Percentiles rank a stretch among this genome's conserved stretches.
Evolutionary conservation across 2,888 invertebrate genomes (phyloP).

Genomic region (Tholera decimalis): DNA sequence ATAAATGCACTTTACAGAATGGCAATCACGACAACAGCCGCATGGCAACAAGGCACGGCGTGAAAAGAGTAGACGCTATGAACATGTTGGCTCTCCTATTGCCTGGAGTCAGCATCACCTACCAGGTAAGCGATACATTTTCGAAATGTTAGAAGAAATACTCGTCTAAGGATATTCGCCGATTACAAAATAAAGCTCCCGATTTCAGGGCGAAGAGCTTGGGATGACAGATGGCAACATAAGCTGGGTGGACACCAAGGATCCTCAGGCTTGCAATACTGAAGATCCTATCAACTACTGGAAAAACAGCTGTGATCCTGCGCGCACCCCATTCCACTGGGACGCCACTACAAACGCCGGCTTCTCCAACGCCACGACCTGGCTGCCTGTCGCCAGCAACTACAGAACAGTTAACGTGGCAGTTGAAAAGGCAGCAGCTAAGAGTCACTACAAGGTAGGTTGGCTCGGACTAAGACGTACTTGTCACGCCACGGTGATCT

Average conservation of each 20-base stretch:
- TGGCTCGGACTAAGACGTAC: background rate
- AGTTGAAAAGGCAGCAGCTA: constrained; percentile 77
- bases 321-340: constrained; percentile 93
- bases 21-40: constrained; percentile 95
- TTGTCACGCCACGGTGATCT: background rate
- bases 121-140: constrained; percentile 90
- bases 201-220: constrained; percentile 95
- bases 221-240: constrained; percentile 94
- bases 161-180: background rate
- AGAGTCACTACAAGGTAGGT: constrained; percentile 90
- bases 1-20: constrained; percentile 70
- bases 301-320: constrained; percentile 92
- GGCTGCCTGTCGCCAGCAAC: constrained; percentile 92
- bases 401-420: constrained; percentile 92
- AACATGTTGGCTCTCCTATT: constrained; percentile 95
- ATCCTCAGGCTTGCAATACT: constrained; percentile 93
- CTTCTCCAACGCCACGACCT: constrained; percentile 87
- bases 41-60: constrained; percentile 92
- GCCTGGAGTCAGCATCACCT: constrained; percentile 96
- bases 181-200: background rate
- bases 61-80: constrained; percentile 93
- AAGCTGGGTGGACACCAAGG: constrained; percentile 92
- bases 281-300: constrained; percentile 92
- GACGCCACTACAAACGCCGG: constrained; percentile 86
- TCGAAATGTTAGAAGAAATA: background rate